Base-by-base conservation (phyloP, 1,140 invertebrate species). In the Drosophila repleta region DNA sequence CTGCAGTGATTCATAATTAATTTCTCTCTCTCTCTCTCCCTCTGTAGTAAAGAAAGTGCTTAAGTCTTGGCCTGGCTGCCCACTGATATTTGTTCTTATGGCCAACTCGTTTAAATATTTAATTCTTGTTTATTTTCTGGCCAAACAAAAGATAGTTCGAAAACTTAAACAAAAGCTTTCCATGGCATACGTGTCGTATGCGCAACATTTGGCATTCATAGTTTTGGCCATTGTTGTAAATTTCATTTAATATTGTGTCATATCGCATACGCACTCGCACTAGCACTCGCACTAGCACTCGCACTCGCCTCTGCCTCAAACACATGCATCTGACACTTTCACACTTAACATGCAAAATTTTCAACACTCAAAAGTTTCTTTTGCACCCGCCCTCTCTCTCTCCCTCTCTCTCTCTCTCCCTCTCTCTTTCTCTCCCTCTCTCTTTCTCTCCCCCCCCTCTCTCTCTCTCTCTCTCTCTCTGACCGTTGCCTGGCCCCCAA, bases 281-380 rank as follows among this genome's bases (percentile, higher is more conserved):
- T n/a, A n/a, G n/a, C n/a, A n/a, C n/a, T n/a, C n/a, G n/a, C n/a
- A n/a, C n/a, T n/a, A n/a, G n/a, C 41, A 65, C 43, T 63, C 74
- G 71, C 62, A 66, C 45, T 63, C 65, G 67, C 62, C 64, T 60
- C 74, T 61, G 60, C 6, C 64, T 6, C 39, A 43, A n/a, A 41
- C 74, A 74, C 82, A 85, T 85, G 82, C 75, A 87, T 72, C 78
- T 82, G 82, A 87, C 83, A 88, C 77, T 88, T 87, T 87, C 82
- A 82, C 82, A 87, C 83, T 88, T 88, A 85, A 85, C 73, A 64
- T 87, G 76, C 76, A 76, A 72, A 79, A 48, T 60, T 65, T 76
- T 68, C 60, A 63, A 63, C 64, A 69, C 55, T 63, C 71, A 55
- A 76, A 76, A 69, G 57, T 74, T 74, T 60, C 56, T 32, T 58